Base-by-base conservation (phyloP, 2,888 invertebrate genomes). In the Gortyna flavago region DNA sequence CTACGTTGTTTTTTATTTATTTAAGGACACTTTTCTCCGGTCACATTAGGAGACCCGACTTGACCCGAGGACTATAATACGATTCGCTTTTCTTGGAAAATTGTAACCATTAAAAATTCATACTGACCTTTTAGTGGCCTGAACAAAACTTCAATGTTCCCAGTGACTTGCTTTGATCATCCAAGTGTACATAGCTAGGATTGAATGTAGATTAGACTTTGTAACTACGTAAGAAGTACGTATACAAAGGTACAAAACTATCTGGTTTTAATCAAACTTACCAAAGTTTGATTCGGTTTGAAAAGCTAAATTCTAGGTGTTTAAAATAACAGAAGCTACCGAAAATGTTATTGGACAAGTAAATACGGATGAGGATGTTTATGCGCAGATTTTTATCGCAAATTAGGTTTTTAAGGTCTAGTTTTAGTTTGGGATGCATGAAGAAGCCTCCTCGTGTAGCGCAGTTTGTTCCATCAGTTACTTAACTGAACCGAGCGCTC, bases 21-120 rank as follows among this genome's bases (percentile, higher is more conserved):
- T 88, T 81, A 90, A 79, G 80, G 71, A 78, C 84, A 87, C 86
- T 86, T 87, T 85, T 84, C 86, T 81, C 77, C 83, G 84, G 85
- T 84, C 90, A 87, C 87, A 84, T 89, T 86, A 86, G 76, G 79
- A 86, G 82, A 75, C 73, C 85, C 77, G 76, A 69, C 71, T 81
- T 87, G 77, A 85, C 84, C 85, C 81, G 69, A 75, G 71, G 70
- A 84, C 86, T 80, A 82, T 80, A 82, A 85, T 79, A 80, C 80
- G 81, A 85, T 81, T 81, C 75, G 44, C 79, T 84, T 71, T 76
- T 74, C 78, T 87, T 69, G 57, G 81, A 79, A 87, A 87, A 86
- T 88, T 78, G 86, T 86, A 75, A 38, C 44, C 64, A 86, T 89
- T 86, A 89, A 84, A 88, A 85, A 88, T 89, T 84, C 79, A 87